phyloP scores from a whole-genome alignment of 2,113 vertebrate species.

The Oryzias javanicus region DNA sequence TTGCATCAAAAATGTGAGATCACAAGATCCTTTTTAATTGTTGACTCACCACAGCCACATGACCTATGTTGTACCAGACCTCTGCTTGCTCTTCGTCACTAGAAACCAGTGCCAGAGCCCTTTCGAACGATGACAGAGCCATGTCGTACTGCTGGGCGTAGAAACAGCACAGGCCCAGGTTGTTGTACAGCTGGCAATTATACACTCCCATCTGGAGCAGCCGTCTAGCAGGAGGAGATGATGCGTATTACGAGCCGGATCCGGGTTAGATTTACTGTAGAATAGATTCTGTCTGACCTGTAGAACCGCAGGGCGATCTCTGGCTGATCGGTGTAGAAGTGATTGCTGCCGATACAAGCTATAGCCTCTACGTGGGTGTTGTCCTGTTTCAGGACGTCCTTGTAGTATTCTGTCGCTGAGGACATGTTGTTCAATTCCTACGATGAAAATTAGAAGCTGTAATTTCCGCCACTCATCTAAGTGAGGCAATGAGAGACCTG shows the following conservation, averaged over 20 bases:
- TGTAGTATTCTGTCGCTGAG: conserved; percentile 91
- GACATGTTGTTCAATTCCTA: conserved; percentile 94
- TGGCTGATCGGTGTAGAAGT: conserved; percentile 96
- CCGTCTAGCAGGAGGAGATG: conserved; percentile 76
- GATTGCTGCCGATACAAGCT: conserved; percentile 95
- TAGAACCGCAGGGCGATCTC: conserved; percentile 96
- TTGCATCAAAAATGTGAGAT: neutral
- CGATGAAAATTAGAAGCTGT: conserved; percentile 11
- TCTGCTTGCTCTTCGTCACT: conserved; percentile 91
- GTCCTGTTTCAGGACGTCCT: conserved; percentile 94
- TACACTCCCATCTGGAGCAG: conserved; percentile 97
- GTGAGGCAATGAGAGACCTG: neutral
- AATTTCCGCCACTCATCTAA: neutral
- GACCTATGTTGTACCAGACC: conserved; percentile 97
- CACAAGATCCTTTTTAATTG: neutral
- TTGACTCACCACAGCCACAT: conserved; percentile 89
- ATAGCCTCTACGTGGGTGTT: conserved; percentile 96
- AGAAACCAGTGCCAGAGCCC: conserved; percentile 86
- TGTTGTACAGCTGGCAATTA: conserved; percentile 97
- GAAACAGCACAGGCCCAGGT: conserved; percentile 96
- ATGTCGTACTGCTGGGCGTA: conserved; percentile 98
- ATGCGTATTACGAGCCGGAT: conserved; percentile 2
- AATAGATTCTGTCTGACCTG: conserved; percentile 75
- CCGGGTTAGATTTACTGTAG: neutral
- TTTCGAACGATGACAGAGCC: conserved; percentile 93